Evolutionary conservation across 2,797 vertebrate genomes (phyloP), one percentile per base, ranked within the genome.

Genomic region (Molossus molossus): DNA sequence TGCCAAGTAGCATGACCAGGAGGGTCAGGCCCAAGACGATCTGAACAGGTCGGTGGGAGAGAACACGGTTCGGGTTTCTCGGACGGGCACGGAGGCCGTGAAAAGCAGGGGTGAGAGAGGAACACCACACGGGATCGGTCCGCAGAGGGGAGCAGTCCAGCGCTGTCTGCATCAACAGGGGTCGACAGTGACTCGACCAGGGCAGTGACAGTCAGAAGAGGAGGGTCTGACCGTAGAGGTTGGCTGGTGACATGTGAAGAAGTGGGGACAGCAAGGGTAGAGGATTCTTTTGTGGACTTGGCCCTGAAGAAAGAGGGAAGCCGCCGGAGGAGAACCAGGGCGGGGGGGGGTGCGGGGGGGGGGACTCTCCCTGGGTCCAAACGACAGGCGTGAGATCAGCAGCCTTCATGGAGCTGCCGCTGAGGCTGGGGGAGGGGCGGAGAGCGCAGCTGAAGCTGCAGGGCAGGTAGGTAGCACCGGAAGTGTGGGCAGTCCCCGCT

Each of bases 371-470:
- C 37, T 60, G 48, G 29, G 15, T 10, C 40, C 48, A 73, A 6
- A 29, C 0, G 6, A 79, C 84, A 12, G 60, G n/a, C 27, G 4
- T 0, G 27, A 48, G 20, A 10, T 6, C 45, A 15, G n/a, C 33
- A 27, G 45, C 64, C 40, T 12, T 10, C 20, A n/a, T 5, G 1
- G 23, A 94, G 20, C 15, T 10, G 57, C 55, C 2, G 37, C 20
- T 10, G 73, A 57, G 23, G 5, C 12, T 23, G 12, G 48, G 81
- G 37, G 6, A 48, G 57, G 40, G 64, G 37, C n/a, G 53, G 33
- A 21, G 57, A 18, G 3, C 3, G 1, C 2, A 8, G 21, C 14
- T 0, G 1, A 55, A 55, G 6, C n/a, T 86, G 65, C n/a, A 6
- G 40, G 40, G 40, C 33, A 29, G 25, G 57, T 2, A 25, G 3